Conservation (phyloP, 2,888 invertebrate species). For the Agriopis leucophaearia region DNA sequence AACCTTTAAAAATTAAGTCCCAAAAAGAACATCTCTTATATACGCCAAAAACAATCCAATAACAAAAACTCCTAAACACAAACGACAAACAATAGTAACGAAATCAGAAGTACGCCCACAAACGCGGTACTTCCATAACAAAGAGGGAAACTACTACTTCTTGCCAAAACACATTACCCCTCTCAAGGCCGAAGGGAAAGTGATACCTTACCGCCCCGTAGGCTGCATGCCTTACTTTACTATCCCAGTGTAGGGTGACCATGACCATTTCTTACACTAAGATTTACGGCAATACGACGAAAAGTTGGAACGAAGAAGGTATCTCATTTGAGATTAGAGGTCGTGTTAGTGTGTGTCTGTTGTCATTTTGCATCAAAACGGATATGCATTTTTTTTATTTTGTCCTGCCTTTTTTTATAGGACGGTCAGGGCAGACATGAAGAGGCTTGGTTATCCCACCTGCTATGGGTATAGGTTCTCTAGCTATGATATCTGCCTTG, state of each 20-base stretch:
- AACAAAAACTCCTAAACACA: conserved; percentile 20
- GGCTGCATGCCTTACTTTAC: conserved; percentile 17
- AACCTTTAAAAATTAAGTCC: neutral
- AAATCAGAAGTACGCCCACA: conserved; percentile 20
- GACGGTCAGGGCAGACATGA: too few species aligned
- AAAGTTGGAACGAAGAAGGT: too few species aligned
- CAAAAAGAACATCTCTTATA: neutral
- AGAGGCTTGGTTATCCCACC: too few species aligned
- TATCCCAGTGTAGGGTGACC: conserved; percentile 2
- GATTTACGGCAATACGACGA: too few species aligned
- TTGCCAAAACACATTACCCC: conserved; percentile 37
- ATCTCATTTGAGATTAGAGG: too few species aligned
- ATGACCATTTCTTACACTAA: neutral
- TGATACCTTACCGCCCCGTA: conserved; percentile 25
- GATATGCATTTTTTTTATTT: too few species aligned
- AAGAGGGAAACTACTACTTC: conserved; percentile 22
- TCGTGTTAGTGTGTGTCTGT: too few species aligned
- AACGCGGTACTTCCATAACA: conserved; percentile 22
- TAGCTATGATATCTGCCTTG: too few species aligned
- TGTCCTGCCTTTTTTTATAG: too few species aligned
- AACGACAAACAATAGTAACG: conserved; percentile 32
- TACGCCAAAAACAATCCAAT: conserved; percentile 11
- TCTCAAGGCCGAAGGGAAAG: conserved; percentile 31
- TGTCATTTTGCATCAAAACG: too few species aligned
- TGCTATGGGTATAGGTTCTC: too few species aligned